Base-by-base conservation (phyloP, 2,113 vertebrate genomes). In the Hirundichthys speculiger region DNA sequence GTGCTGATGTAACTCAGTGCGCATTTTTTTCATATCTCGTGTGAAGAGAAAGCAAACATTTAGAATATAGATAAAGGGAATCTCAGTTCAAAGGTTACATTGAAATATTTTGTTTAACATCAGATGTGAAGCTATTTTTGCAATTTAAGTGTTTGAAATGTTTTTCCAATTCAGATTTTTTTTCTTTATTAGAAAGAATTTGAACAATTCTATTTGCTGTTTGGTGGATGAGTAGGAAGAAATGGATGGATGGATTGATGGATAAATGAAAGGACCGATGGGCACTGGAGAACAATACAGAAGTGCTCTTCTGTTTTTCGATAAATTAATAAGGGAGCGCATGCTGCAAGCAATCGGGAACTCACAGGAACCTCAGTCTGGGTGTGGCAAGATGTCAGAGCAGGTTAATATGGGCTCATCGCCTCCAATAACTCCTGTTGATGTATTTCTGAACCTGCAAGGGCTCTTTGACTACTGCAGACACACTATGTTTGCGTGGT, bases 371-470 rank as follows among this genome's bases (percentile, higher is more conserved):
- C 67, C 58, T 71, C 18, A 15, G 53, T 43, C 11, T 68, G 81
- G 86, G 84, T 86, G 88, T 72, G 81, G 77, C 72, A 25, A 34
- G 10, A 52, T 57, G 48, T 71, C 1, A 65, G 64, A 63, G 58
- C 46, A 61, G 11, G 14, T 20, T 53, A 60, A 55, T 57, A 71
- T 73, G 65, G 58, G 19, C 53, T 48, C 2, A 51, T 40, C 67
- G 15, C 39, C 13, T 8, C 19, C 22, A 40, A 19, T 13, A 16
- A 19, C 21, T 34, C 6, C 19, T 21, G 12, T 20, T 13, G 14
- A 56, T 57, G 21, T 9, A 38, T 22, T 12, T 10, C 19, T 20
- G 7, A 8, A 45, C 14, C 27, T 19, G 41, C 45, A 70, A 34
- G 30, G 30, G 6, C n/a, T n/a, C n/a, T n/a, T n/a, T 34, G 30